Evolutionary conservation across 2,797 vertebrate genomes (phyloP).

Genomic region (Hydrophis major): DNA sequence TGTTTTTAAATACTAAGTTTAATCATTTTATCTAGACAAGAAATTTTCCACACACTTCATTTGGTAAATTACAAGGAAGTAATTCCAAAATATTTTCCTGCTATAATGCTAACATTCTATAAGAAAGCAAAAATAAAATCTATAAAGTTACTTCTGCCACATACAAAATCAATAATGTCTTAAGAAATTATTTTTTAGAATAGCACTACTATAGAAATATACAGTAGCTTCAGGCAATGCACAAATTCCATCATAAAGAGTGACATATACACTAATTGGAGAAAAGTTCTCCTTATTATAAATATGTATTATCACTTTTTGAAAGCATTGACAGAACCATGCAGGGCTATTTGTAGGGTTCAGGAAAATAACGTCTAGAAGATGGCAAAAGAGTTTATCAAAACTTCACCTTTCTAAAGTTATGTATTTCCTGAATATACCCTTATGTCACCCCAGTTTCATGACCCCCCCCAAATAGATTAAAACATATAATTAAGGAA

Average conservation of each 20-base stretch:
- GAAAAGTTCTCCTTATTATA: neutral
- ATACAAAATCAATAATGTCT: constrained; percentile 6
- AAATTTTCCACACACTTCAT: neutral
- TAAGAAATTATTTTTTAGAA: neutral
- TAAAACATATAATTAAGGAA: neutral
- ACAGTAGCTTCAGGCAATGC: neutral
- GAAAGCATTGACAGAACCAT: neutral
- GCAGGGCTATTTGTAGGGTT: neutral
- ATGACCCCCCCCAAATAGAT: neutral
- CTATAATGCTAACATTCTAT: neutral
- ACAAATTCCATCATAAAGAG: neutral
- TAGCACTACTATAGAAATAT: neutral
- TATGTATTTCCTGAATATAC: neutral
- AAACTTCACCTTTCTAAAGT: neutral
- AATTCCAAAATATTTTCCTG: neutral
- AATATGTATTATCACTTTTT: neutral
- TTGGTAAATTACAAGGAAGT: neutral
- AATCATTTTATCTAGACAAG: neutral
- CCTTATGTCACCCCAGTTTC: neutral
- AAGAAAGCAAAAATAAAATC: neutral
- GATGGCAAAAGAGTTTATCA: neutral
- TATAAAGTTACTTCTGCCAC: neutral
- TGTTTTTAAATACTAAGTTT: neutral
- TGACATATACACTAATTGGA: neutral
- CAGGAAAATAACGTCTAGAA: neutral